phyloP scores from a whole-genome alignment of 2,113 vertebrate genomes.

The Pachyramphus minor region DNA sequence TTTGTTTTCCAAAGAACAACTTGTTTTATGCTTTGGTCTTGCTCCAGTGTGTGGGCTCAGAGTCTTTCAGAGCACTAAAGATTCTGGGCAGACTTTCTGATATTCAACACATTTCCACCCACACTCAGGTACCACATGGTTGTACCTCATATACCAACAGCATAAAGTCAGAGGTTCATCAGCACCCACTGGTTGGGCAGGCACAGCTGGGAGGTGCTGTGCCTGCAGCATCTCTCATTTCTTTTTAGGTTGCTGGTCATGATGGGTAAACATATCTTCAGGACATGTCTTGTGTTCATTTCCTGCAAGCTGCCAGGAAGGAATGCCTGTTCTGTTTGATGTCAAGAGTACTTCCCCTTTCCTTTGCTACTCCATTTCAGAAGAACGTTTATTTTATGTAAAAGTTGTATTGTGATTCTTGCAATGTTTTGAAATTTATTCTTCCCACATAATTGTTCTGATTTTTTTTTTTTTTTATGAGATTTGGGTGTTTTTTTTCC shows the following conservation, averaged over 20 bases:
- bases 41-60: not conserved
- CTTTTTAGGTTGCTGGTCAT: not conserved
- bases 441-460: not conserved
- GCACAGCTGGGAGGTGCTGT: not conserved
- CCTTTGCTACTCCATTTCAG: not conserved
- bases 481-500: not conserved
- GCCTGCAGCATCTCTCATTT: not conserved
- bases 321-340: not conserved
- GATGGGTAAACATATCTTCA: not conserved
- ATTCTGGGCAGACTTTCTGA: not conserved
- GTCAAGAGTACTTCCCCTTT: not conserved
- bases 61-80: not conserved
- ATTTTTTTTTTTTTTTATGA: not conserved
- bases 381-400: not conserved
- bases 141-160: not conserved
- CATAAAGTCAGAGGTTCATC: not conserved
- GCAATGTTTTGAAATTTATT: not conserved
- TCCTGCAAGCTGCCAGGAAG: not conserved
- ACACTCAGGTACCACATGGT: fast-evolving
- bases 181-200: not conserved
- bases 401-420: not conserved
- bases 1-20: not conserved
- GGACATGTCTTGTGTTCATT: not conserved
- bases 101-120: not conserved
- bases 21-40: not conserved